A percentile compares a stretch with the other conserved stretches of the same genome.
Evolutionary conservation across 2,797 vertebrate species (phyloP).

Genomic region (Danio aesculapii): DNA sequence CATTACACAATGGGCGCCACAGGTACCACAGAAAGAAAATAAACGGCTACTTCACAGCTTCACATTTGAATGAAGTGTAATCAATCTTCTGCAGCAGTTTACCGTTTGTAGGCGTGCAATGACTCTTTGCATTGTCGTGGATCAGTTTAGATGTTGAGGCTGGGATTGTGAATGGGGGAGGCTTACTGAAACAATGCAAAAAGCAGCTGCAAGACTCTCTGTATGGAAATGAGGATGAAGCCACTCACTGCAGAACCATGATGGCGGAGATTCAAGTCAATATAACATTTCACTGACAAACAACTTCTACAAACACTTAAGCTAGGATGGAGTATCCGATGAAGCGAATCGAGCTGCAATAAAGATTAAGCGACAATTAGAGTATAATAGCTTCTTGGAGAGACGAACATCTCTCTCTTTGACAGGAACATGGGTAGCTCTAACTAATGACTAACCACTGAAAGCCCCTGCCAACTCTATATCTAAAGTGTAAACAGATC

Average conservation of each 20-base stretch:
- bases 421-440: conserved; percentile 32
- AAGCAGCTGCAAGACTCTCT: conserved; percentile 31
- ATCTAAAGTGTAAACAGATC: conserved; percentile 36
- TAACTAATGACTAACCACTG: conserved; percentile 39
- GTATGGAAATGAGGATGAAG: conserved; percentile 19
- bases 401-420: conserved; percentile 17
- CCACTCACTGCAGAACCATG: background rate
- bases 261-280: background rate
- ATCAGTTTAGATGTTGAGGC: conserved; percentile 13
- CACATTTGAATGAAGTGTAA: conserved; percentile 45
- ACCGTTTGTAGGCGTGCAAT: background rate
- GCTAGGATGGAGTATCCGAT: conserved; percentile 22
- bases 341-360: conserved; percentile 11
- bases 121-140: background rate
- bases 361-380: conserved; percentile 40
- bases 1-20: background rate
- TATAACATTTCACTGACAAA: conserved; percentile 25
- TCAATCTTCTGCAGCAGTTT: conserved; percentile 20
- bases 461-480: conserved; percentile 31
- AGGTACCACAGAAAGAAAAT: conserved; percentile 31
- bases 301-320: conserved; percentile 29
- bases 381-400: conserved; percentile 38
- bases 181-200: conserved; percentile 30
- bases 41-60: conserved; percentile 41
- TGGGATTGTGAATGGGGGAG: conserved; percentile 15